phyloP scores from a whole-genome alignment of 1,140 invertebrate genomes.

The Drosophila trapezifrons region DNA sequence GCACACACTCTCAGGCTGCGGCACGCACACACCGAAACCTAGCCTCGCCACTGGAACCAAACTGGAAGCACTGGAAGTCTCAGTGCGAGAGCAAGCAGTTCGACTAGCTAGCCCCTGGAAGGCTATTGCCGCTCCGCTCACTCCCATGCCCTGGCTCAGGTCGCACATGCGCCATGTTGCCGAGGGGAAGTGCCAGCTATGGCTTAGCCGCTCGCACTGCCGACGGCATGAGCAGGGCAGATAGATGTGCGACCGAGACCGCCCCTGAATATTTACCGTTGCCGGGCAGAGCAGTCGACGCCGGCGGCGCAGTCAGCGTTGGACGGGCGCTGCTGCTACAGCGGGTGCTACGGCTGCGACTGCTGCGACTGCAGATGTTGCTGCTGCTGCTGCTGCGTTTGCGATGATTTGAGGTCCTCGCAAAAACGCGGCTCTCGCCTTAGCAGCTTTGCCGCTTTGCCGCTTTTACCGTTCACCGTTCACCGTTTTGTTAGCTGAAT shows the following conservation, averaged over 20 bases:
- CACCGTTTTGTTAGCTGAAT: conserved; percentile 47
- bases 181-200: conserved; percentile 55
- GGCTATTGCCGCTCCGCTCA: conserved; percentile 28
- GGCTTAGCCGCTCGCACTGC: not conserved
- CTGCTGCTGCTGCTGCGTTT: conserved; percentile 33
- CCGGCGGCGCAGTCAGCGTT: conserved; percentile 26
- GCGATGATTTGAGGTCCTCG: conserved; percentile 56
- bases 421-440: conserved; percentile 29
- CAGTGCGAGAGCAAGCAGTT: conserved; percentile 26
- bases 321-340: not conserved
- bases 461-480: conserved; percentile 20
- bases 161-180: conserved; percentile 73
- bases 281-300: conserved; percentile 43
- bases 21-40: conserved; percentile 33
- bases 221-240: conserved; percentile 37
- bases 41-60: conserved; percentile 50
- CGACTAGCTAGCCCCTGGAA: conserved; percentile 10
- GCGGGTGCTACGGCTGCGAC: conserved; percentile 21
- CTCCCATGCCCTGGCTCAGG: conserved; percentile 12
- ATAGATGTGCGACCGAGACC: conserved; percentile 52
- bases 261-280: conserved; percentile 76
- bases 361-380: conserved; percentile 18
- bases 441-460: conserved; percentile 31
- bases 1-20: conserved; percentile 47
- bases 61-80: conserved; percentile 51